phyloP scores from a whole-genome alignment of 2,888 invertebrate species.

The Hypolimnas misippus region DNA sequence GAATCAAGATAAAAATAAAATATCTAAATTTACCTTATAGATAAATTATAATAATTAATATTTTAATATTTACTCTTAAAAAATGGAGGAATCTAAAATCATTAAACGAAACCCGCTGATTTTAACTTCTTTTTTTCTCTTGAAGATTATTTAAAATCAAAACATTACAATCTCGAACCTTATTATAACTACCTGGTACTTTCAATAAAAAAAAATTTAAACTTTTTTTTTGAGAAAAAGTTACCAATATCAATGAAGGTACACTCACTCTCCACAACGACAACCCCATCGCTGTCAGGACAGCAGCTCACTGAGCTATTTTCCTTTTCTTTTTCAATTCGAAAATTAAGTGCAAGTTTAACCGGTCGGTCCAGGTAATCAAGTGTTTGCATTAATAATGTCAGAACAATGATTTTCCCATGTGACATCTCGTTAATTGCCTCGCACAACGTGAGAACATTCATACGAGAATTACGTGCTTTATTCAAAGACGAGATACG shows the following conservation, averaged over 20 bases:
- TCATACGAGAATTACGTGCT: conserved; percentile 18
- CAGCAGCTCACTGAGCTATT: conserved; percentile 31
- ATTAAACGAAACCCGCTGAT: too few species aligned
- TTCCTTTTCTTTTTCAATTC: conserved; percentile 27
- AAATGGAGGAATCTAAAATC: too few species aligned
- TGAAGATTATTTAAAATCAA: too few species aligned
- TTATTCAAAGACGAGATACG: background rate
- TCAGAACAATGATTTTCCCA: conserved; percentile 47
- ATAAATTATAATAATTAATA: too few species aligned
- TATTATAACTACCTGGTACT: background rate
- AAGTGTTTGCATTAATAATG: conserved; percentile 43
- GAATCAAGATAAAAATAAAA: conserved; percentile 12
- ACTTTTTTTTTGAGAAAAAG: background rate
- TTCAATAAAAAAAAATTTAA: conserved; percentile 31
- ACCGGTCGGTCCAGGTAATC: conserved; percentile 61
- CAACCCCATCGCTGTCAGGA: conserved; percentile 59
- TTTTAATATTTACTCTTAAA: too few species aligned
- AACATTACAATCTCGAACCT: background rate
- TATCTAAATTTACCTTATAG: conserved; percentile 8
- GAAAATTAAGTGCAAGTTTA: conserved; percentile 46
- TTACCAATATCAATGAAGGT: too few species aligned
- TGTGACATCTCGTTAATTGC: conserved; percentile 37
- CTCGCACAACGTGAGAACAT: conserved; percentile 26
- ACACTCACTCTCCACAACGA: conserved; percentile 66
- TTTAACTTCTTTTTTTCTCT: too few species aligned